Conservation (phyloP, 92 coral and sea anemone genomes). For the Virgularia gustaviana region DNA sequence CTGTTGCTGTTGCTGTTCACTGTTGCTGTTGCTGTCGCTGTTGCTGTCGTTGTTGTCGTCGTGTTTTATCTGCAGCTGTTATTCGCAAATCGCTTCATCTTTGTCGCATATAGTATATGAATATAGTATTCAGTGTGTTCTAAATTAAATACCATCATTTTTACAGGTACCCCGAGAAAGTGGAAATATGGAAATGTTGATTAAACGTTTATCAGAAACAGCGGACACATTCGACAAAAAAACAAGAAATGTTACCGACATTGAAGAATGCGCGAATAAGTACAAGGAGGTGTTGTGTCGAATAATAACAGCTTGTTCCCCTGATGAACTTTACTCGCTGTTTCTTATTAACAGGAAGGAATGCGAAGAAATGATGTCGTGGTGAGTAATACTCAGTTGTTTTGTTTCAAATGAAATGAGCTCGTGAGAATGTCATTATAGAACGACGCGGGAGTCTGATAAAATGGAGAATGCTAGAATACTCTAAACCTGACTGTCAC, state of each 20-base stretch:
- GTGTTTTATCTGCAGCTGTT: too few relatives aligned
- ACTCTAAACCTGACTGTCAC: neutral
- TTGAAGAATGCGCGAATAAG: neutral
- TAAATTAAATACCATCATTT: too few relatives aligned
- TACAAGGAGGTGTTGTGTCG: constrained; percentile 36
- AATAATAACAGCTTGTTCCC: constrained; percentile 17
- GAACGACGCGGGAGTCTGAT: neutral
- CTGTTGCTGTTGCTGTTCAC: too few relatives aligned
- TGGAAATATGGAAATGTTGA: neutral
- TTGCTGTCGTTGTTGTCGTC: too few relatives aligned
- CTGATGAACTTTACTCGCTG: constrained; percentile 10
- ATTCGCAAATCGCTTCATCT: too few relatives aligned
- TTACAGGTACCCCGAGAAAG: constrained; percentile 21
- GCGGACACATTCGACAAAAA: constrained; percentile 15
- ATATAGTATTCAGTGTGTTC: too few relatives aligned
- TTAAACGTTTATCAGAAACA: constrained; percentile 12
- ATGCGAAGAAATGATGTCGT: constrained; percentile 26
- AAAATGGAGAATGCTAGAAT: neutral
- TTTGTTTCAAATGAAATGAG: neutral
- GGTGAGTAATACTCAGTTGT: constrained; percentile 13
- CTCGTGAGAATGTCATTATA: constrained; percentile 20
- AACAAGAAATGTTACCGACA: neutral
- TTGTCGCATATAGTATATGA: neutral
- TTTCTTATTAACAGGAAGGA: neutral
- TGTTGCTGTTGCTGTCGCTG: too few relatives aligned